Evolutionary conservation across 2,888 invertebrate genomes (phyloP), one percentile per base, ranked within the genome.

Genomic region (Lasioglossum oenotherae): DNA sequence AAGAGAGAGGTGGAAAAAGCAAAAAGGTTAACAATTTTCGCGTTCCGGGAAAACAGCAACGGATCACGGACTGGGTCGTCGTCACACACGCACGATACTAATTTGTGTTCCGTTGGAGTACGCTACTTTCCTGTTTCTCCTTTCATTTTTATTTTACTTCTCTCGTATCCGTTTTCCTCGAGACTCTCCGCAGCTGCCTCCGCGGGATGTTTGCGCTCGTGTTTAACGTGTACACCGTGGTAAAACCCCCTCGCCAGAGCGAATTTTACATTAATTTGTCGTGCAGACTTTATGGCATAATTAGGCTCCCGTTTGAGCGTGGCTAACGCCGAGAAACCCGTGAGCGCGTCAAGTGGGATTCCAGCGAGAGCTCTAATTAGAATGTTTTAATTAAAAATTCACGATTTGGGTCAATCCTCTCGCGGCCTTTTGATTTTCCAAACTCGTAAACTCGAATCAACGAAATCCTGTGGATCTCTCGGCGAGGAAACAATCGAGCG

Each of bases 301-400:
- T 82, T 76, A 83, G 75, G 46, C 75, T 83, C 27, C 14, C 60
- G 84, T 82, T 82, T 67, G 80, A 73, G 14, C 49, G 6, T 10
- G 57, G 41, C 81, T 74, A 74, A 35, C 71, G 14, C 71, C 31
- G 44, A 16, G n/a, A 44, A 44, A 44, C 12, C 19, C 19, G 64
- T 12, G 19, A 19, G 27, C 19, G 73, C 31, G 10, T 76, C 10
- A 64, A 31, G 12, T 41, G 31, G 19, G 44, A 41, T 19, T 23
- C 38, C 31, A 38, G 1, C 19, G 38, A 38, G 57, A n/a, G 14
- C 14, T 38, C 71, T 71, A 71, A 71, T 71, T 71, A 71, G n/a
- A n/a, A 38, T 71, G 71, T 71, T 38, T 38, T 71, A 71, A 71
- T 71, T 71, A 71, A 71, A 71, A 41, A 41, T 71, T 12, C 38